phyloP scores from a whole-genome alignment of 2,113 vertebrate species.

The Proterorhinus semilunaris region DNA sequence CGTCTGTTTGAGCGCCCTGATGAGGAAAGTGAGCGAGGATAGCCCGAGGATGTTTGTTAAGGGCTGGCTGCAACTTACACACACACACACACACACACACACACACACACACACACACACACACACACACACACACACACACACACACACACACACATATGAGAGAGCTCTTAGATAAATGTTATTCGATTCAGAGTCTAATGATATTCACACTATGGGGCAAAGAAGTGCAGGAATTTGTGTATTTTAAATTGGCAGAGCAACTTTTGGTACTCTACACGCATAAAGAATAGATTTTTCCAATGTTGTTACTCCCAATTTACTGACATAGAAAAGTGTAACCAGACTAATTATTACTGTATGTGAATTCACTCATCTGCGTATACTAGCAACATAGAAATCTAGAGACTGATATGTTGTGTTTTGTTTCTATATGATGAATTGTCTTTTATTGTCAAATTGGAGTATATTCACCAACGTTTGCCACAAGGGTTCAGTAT shows the following conservation, averaged over 20 bases:
- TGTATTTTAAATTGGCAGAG: neutral
- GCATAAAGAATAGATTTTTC: neutral
- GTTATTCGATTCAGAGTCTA: conserved; percentile 42
- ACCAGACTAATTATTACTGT: too few relatives aligned
- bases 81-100: conserved; percentile 20
- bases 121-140: too few relatives aligned
- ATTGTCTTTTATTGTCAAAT: too few relatives aligned
- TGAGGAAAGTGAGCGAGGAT: conserved; percentile 43
- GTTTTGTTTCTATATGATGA: too few relatives aligned
- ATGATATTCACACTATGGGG: conserved; percentile 32
- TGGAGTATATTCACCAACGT: too few relatives aligned
- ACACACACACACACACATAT: conserved; percentile 23
- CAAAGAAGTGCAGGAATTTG: neutral
- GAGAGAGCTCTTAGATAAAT: conserved; percentile 51
- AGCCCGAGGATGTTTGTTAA: conserved; percentile 58
- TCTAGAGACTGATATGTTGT: too few relatives aligned
- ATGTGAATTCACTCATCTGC: too few relatives aligned
- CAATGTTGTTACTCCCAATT: neutral
- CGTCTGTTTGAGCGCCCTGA: conserved; percentile 50
- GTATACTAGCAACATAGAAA: too few relatives aligned
- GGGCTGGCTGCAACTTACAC: conserved; percentile 24
- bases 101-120: too few relatives aligned
- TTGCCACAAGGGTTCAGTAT: too few relatives aligned
- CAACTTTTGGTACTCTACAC: neutral
- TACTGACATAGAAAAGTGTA: too few relatives aligned